phyloP scores from a whole-genome alignment of 2,888 invertebrate genomes.

The Timandra comae region DNA sequence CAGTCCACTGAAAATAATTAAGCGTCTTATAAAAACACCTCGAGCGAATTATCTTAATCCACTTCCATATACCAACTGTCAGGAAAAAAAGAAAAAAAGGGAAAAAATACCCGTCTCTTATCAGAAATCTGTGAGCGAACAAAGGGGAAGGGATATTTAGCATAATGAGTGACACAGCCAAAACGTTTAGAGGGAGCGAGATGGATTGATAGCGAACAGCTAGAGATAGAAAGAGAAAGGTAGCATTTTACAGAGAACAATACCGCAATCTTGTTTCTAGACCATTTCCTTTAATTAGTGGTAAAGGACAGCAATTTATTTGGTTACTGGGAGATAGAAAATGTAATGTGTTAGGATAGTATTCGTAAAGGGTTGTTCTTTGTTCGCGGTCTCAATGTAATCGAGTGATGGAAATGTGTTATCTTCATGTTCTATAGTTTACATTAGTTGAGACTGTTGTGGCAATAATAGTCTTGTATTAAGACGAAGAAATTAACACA shows the following conservation, averaged over 20 bases:
- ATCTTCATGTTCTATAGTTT: no score
- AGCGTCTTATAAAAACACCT: conserved; percentile 48
- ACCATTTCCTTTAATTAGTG: conserved; percentile 77
- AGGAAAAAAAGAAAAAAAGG: conserved; percentile 43
- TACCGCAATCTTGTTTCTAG: conserved; percentile 78
- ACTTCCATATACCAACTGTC: conserved; percentile 75
- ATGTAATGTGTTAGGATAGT: conserved; percentile 39
- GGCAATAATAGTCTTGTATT: no score
- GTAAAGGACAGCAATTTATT: conserved; percentile 64
- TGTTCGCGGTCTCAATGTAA: no score
- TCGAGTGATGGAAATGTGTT: no score
- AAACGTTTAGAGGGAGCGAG: conserved; percentile 60
- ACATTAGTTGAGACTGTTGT: no score
- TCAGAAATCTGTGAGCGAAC: conserved; percentile 59
- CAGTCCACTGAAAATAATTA: conserved; percentile 48
- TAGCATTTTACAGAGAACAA: conserved; percentile 60
- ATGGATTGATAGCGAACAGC: conserved; percentile 17
- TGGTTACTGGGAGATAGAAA: conserved; percentile 57
- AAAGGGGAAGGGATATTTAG: conserved; percentile 69
- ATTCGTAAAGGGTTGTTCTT: conserved; percentile 21
- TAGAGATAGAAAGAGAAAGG: conserved; percentile 30
- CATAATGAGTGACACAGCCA: conserved; percentile 74
- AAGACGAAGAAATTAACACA: no score
- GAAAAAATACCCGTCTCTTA: conserved; percentile 43
- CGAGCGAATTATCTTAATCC: conserved; percentile 68